phyloP scores from a whole-genome alignment of 2,888 invertebrate species.

The Callyntrura guangdongensis region DNA sequence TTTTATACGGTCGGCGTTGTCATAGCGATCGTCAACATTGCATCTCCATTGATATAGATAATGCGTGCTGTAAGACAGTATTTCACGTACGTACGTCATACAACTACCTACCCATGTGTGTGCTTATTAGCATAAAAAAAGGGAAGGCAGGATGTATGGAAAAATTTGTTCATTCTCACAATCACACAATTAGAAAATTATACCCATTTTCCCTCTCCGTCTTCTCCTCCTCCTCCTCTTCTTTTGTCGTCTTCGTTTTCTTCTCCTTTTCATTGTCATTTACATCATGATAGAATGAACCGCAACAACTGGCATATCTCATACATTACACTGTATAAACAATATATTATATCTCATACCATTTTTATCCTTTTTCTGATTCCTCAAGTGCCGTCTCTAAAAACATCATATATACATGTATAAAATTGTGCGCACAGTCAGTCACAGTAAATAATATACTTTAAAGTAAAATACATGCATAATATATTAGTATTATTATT shows the following conservation, averaged over 20 bases:
- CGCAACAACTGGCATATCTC: conserved; percentile 58
- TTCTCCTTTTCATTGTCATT: conserved; percentile 68
- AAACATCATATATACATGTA: not conserved
- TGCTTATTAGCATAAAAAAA: conserved; percentile 1
- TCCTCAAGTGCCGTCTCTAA: not conserved
- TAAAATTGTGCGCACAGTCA: not conserved
- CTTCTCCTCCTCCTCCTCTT: conserved; percentile 37
- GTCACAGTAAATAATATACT: not conserved
- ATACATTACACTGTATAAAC: conserved; percentile 10
- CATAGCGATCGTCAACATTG: not conserved
- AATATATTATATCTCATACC: conserved; percentile 10
- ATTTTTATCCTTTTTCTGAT: conserved; percentile 46
- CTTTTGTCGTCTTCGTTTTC: conserved; percentile 33
- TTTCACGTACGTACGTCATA: not conserved
- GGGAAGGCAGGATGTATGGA: conserved; percentile 79
- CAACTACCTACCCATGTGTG: not conserved
- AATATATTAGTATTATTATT: too few relatives aligned
- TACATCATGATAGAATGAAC: conserved; percentile 66
- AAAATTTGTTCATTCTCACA: conserved; percentile 79
- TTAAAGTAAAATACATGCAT: too few relatives aligned
- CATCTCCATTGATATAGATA: conserved; percentile 5
- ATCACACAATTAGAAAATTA: conserved; percentile 78
- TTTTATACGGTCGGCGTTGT: not conserved
- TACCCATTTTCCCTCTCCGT: conserved; percentile 60
- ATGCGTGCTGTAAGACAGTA: too few relatives aligned